Evolutionary conservation across 1,140 invertebrate species (phyloP), one percentile per base, ranked within the genome.

Genomic region (Drosophila melanogaster): DNA sequence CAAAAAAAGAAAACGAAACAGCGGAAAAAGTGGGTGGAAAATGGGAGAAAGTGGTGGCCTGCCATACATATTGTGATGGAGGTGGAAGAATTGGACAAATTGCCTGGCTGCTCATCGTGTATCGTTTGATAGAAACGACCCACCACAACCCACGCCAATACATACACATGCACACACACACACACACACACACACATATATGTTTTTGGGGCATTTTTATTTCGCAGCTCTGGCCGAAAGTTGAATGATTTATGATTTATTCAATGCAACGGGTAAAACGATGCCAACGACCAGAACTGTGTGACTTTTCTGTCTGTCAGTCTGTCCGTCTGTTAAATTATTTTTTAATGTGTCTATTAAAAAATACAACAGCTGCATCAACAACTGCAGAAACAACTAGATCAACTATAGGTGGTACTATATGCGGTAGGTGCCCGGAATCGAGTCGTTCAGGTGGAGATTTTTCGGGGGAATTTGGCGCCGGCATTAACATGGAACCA

Each of bases 271-370:
- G 76, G 53, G 58, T 64, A 76, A 64, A 56, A 57, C 53, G 38
- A 66, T 37, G 37, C 30, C 54, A 46, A 47, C 33, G 64, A 47
- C 33, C 22, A 22, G 59, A 58, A 40, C 37, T 37, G 55, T 59
- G 54, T 72, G 70, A 71, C 37, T 38, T 43, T 17, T 22, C 5
- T 14, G 54, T 30, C 53, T 46, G 70, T 71, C 47, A 24, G 40
- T 41, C 72, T 81, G 74, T 71, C 65, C n/a, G n/a, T n/a, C 19
- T 76, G 83, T 87, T 86, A 87, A 86, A 86, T 86, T 86, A 86
- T 86, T 86, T 86, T 86, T 86, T 86, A 86, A 86, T 86, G 84
- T 81, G 79, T 86, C 83, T 86, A 86, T 86, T 86, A 86, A 86
- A 86, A 86, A 83, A 87, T 65, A 83, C 81, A 85, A 87, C 83